These are phyloP conservation scores for Dolichotis patagonum DNA, from an alignment of 2,113 vertebrate genomes.

Conservation along the genomic window DNA sequence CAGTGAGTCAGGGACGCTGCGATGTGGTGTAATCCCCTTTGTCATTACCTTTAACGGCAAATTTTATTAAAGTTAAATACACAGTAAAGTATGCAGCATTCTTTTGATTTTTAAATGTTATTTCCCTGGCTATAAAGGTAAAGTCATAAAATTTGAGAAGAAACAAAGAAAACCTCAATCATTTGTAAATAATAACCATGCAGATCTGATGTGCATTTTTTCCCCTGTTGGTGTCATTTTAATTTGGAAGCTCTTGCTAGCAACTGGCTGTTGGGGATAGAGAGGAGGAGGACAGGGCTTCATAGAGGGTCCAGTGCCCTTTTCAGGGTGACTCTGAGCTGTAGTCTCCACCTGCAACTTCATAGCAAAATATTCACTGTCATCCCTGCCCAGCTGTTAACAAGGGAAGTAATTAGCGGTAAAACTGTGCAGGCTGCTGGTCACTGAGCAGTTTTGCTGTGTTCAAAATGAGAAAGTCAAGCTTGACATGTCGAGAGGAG, in stretches of 20 bases:
- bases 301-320: neutral
- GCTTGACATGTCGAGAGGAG: neutral
- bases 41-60: neutral
- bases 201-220: neutral
- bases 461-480: slow-evolving; percentile 36
- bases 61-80: slow-evolving; percentile 7
- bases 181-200: neutral
- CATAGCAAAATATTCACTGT: neutral
- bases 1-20: neutral
- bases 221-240: neutral
- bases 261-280: neutral
- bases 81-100: neutral
- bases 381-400: neutral
- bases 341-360: neutral
- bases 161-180: neutral
- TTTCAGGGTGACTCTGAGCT: neutral
- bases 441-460: slow-evolving; percentile 37
- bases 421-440: neutral
- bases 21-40: neutral
- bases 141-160: neutral
- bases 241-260: neutral
- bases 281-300: neutral
- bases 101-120: neutral
- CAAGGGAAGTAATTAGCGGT: neutral
- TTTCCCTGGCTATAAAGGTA: slow-evolving; percentile 29